Conservation (phyloP, 2,888 invertebrate species). For the Lasioglossum malachurum region DNA sequence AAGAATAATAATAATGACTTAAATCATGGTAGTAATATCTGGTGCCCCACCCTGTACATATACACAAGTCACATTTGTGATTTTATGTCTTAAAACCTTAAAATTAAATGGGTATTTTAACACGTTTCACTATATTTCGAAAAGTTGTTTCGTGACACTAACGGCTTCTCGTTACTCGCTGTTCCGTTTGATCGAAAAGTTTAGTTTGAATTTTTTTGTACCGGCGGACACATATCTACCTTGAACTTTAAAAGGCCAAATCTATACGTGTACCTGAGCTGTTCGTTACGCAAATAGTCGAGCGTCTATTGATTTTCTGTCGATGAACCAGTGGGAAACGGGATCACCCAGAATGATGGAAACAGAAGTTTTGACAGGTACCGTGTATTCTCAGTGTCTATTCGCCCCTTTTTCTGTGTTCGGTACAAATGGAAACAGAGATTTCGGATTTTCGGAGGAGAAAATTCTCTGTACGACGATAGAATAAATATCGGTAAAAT, state of each 20-base stretch:
- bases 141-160: background rate
- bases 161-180: background rate
- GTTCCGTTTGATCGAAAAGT: background rate
- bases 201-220: background rate
- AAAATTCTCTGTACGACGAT: background rate
- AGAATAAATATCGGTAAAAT: background rate
- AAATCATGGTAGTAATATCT: too few species aligned
- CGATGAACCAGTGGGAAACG: constrained; percentile 26
- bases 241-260: background rate
- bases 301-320: constrained; percentile 51
- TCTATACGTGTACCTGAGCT: background rate
- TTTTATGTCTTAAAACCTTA: too few species aligned
- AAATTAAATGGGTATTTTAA: background rate
- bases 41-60: too few species aligned
- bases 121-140: too few species aligned
- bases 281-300: constrained; percentile 53
- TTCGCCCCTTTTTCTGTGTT: background rate
- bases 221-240: background rate
- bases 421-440: constrained; percentile 11
- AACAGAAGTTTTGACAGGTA: constrained; percentile 50
- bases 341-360: constrained; percentile 34
- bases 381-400: constrained; percentile 24
- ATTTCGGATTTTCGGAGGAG: background rate
- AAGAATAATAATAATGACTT: too few species aligned
- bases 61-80: too few species aligned